These are phyloP conservation scores for Adelges cooleyi DNA, from an alignment of 1,140 invertebrate genomes.

Conservation along the genomic window DNA sequence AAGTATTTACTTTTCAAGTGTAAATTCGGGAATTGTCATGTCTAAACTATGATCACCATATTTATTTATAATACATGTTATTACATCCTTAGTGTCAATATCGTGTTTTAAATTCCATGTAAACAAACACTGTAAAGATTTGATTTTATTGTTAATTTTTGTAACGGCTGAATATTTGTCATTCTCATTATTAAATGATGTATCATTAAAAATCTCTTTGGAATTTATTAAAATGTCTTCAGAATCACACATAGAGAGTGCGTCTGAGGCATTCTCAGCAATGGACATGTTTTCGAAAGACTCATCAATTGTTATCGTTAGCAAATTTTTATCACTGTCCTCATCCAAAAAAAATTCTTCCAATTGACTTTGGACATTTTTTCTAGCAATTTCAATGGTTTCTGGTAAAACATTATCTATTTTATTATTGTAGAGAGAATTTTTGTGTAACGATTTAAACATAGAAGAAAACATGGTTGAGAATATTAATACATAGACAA, in stretches of 20 bases:
- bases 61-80: background rate
- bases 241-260: background rate
- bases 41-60: slow-evolving; percentile 4
- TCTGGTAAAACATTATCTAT: background rate
- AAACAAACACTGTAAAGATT: slow-evolving; percentile 1
- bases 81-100: background rate
- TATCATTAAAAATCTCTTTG: too few species aligned
- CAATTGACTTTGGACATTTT: background rate
- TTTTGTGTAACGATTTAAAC: background rate
- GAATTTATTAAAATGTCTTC: background rate
- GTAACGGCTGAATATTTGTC: background rate
- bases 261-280: background rate
- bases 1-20: background rate
- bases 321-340: background rate
- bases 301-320: background rate
- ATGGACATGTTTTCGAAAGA: background rate
- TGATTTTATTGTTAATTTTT: background rate
- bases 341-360: background rate
- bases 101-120: background rate
- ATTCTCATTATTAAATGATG: too few species aligned
- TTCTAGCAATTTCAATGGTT: background rate
- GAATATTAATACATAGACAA: too few species aligned
- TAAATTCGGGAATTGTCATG: background rate
- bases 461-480: slow-evolving; percentile 1
- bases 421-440: background rate